Conservation (phyloP, 1,140 invertebrate genomes). For the Berghia stephanieae region DNA sequence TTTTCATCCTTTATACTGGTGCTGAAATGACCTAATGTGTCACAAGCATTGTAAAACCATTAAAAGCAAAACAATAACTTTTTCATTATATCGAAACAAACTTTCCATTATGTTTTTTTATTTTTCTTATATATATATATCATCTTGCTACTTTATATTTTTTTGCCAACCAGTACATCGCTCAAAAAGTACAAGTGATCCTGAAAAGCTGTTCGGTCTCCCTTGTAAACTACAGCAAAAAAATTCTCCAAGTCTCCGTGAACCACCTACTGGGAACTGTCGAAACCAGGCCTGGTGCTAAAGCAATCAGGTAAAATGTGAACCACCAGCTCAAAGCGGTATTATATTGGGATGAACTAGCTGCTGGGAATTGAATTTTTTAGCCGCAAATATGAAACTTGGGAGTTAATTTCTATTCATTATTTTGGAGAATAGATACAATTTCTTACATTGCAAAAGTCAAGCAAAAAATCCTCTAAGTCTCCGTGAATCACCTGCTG, state of each 20-base stretch:
- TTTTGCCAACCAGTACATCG: conserved; percentile 63
- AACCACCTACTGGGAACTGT: conserved; percentile 79
- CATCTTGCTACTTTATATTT: not conserved
- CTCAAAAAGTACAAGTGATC: conserved; percentile 81
- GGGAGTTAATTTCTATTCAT: too few relatives aligned
- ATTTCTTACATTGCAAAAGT: conserved; percentile 76
- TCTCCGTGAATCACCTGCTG: conserved; percentile 79
- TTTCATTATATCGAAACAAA: not conserved
- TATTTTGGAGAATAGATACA: too few relatives aligned
- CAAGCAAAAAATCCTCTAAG: conserved; percentile 77
- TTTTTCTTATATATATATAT: not conserved
- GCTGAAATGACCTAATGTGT: too few relatives aligned
- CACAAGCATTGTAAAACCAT: too few relatives aligned
- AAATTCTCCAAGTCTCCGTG: conserved; percentile 78
- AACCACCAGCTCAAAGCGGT: too few relatives aligned
- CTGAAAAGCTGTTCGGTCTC: conserved; percentile 79
- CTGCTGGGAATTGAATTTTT: too few relatives aligned
- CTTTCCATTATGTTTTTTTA: not conserved
- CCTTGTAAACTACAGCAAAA: conserved; percentile 76
- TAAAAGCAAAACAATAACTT: too few relatives aligned
- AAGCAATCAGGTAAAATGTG: conserved; percentile 71
- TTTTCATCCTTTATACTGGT: too few relatives aligned
- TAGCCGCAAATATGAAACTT: too few relatives aligned
- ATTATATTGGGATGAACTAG: too few relatives aligned
- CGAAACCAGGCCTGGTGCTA: conserved; percentile 77